Base-by-base conservation (phyloP, 2,797 vertebrate genomes). In the Adrianichthys oophorus region DNA sequence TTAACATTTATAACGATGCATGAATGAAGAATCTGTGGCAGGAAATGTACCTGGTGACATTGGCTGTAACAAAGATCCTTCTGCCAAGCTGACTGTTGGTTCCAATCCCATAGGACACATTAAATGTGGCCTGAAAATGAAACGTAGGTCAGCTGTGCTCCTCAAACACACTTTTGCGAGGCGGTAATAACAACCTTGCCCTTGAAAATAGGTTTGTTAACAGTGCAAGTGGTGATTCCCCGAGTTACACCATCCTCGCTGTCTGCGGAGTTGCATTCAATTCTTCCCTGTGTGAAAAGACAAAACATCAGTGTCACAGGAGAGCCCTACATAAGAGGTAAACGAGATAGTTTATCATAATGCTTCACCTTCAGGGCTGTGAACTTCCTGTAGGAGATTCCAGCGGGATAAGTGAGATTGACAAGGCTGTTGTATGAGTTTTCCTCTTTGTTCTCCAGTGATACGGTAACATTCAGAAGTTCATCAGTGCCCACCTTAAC, bases 371-470 rank as follows among this genome's bases (percentile, higher is more conserved):
- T 81, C 29, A 79, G 21, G 10, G 4, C 1, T 0, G 79, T 85
- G 24, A 81, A 58, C 57, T 71, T 92, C 61, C 93, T 89, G 65
- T 72, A 95, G n/a, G 94, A 96, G 49, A 96, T 74, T 15, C 84
- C 91, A 0, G 66, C 29, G 0, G 95, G 94, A 65, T 93, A 92
- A 0, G 71, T 84, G 42, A 96, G 83, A n/a, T 66, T 59, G n/a
- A 92, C 74, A 0, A 3, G 68, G 7, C 85, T 91, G 62, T 89
- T 80, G 46, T 94, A 95, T 7, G 95, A 94, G 74, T 96, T 90
- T 75, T 96, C 94, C 0, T 77, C 92, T 0, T 51, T 72, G 63
- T 95, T 96, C 65, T 80, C 83, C 65, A 94, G 66, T 0, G 79
- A 89, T 16, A 94, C 76, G 0, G 72, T 92, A 47, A 93, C 53